Evolutionary conservation across 2,797 vertebrate genomes (phyloP).

Genomic region (Sebastiscus albofasciatus): DNA sequence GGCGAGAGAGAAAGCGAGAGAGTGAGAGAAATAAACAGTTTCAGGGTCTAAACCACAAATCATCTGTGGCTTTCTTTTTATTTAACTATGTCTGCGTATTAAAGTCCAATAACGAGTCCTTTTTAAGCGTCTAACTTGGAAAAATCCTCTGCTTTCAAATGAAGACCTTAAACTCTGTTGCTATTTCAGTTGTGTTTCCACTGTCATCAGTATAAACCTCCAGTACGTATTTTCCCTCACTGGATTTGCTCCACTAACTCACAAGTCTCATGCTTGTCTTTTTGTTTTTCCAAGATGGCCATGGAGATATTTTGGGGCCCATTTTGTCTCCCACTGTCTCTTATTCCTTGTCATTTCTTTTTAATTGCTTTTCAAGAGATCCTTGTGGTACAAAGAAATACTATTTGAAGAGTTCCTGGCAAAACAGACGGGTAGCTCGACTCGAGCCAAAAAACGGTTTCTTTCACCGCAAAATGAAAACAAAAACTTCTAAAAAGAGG

Average conservation of each 20-base stretch:
- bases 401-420: conserved; percentile 71
- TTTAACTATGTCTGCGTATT: conserved; percentile 32
- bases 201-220: conserved; percentile 64
- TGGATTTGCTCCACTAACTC: conserved; percentile 70
- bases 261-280: conserved; percentile 54
- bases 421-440: conserved; percentile 27
- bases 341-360: conserved; percentile 69
- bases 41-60: conserved; percentile 28
- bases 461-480: conserved; percentile 63
- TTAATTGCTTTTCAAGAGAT: conserved; percentile 79
- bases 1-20: conserved; percentile 3
- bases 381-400: conserved; percentile 61
- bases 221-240: conserved; percentile 66
- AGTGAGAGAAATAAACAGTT: conserved; percentile 34
- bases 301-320: conserved; percentile 65
- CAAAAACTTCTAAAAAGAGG: conserved; percentile 57
- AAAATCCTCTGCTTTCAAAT: conserved; percentile 48
- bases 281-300: conserved; percentile 68
- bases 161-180: conserved; percentile 46
- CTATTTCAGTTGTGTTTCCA: conserved; percentile 77
- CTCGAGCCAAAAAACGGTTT: conserved; percentile 58
- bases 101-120: conserved; percentile 46
- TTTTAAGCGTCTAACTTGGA: conserved; percentile 49
- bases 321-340: conserved; percentile 60
- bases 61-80: conserved; percentile 16